Base-by-base conservation (phyloP, 2,113 vertebrate species). In the Pseudopodoces humilis region DNA sequence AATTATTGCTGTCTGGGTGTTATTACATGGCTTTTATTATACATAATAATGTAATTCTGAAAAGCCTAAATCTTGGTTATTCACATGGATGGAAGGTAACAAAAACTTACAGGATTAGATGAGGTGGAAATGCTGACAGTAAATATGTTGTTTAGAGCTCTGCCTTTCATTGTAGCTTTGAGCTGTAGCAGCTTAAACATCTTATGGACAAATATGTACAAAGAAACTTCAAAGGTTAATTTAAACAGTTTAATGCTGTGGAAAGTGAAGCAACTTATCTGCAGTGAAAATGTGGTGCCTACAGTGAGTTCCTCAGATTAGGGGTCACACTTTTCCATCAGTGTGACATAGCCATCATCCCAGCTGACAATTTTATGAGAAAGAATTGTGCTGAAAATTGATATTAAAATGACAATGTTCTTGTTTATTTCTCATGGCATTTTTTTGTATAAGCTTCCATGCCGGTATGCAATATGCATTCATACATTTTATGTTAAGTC, bases 201-300 rank as follows among this genome's bases (percentile, higher is more conserved):
- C 11, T 95, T 63, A 68, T 67, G 55, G 60, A 86, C 35, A 83
- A 83, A 86, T 55, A 82, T 11, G 20, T 80, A 55, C 47, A 72
- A 88, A 86, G 63, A 67, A 91, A 70, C 14, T 74, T 91, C 82
- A 91, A 91, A 94, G 46, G 75, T 88, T 94, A 83, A 78, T 86
- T 93, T 79, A 80, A 94, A 74, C 30, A 74, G 21, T 83, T 90
- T 74, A 75, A 68, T 67, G 43, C 30, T 80, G 46, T 78, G 79
- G 60, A 86, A 81, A 91, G 21, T 83, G 39, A 65, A 83, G 28
- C 25, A 72, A 59, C 15, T 86, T 86, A 85, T 56, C 75, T n/a
- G 4, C 71, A 86, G 50, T 63, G 68, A 91, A 93, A 95, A 85
- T 35, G 22, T 74, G 46, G 19, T 63, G 30, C 21, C 58, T 79